phyloP scores from a whole-genome alignment of 2,113 vertebrate species.

The Pluvialis apricaria region DNA sequence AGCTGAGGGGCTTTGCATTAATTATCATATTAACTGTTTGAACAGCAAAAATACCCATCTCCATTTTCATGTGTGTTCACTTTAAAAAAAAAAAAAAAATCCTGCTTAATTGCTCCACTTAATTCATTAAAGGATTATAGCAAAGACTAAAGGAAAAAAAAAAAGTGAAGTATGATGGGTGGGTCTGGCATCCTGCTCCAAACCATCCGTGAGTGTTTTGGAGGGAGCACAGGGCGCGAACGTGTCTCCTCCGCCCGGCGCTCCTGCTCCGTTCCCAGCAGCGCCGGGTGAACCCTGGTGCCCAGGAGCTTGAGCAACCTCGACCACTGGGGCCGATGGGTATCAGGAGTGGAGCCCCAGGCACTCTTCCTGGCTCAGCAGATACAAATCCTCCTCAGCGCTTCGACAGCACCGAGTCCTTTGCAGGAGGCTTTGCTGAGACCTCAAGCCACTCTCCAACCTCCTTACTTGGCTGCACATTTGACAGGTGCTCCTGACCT shows the following conservation, averaged over 20 bases:
- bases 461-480: background rate
- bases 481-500: background rate
- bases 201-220: background rate
- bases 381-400: background rate
- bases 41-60: background rate
- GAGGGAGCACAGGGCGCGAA: background rate
- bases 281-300: background rate
- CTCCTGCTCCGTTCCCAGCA: background rate
- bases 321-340: accelerated
- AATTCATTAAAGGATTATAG: constrained; percentile 78
- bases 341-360: background rate
- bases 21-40: constrained; percentile 3
- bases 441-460: background rate
- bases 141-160: background rate
- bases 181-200: constrained; percentile 53
- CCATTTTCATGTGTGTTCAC: background rate
- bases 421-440: background rate
- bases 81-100: constrained; percentile 42
- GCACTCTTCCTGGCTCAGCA: background rate
- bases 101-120: constrained; percentile 68
- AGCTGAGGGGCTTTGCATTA: constrained; percentile 51
- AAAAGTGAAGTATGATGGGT: constrained; percentile 36
- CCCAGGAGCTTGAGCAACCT: background rate
- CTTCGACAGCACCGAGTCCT: background rate
- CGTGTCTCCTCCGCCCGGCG: accelerated